Evolutionary conservation across 2,113 vertebrate species (phyloP).

Genomic region (Xyliphius kryptos): DNA sequence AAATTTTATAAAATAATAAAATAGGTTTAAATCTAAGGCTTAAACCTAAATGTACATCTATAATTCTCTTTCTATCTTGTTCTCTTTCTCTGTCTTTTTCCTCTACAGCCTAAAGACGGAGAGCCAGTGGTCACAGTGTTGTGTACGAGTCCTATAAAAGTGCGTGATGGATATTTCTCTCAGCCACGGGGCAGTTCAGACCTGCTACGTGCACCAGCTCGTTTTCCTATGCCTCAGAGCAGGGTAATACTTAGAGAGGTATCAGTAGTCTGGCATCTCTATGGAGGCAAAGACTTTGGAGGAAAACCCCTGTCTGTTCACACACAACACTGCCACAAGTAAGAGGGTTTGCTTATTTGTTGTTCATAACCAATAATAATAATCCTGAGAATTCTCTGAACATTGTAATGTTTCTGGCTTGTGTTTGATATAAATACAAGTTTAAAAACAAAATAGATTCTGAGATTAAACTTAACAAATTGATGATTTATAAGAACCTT

Average conservation of each 20-base stretch:
- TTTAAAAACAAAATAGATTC: no score
- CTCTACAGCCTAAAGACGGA: slow-evolving; percentile 77
- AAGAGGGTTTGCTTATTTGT: slow-evolving; percentile 1
- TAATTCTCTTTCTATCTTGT: not conserved
- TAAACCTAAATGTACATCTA: no score
- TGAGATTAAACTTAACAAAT: no score
- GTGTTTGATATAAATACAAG: no score
- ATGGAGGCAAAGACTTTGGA: slow-evolving; percentile 82
- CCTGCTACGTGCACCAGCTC: slow-evolving; percentile 74
- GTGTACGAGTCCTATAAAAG: slow-evolving; percentile 59
- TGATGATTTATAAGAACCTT: no score
- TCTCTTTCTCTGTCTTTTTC: not conserved
- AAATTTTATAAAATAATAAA: no score
- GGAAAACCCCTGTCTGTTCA: slow-evolving; percentile 56
- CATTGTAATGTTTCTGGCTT: no score
- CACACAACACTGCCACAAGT: slow-evolving; percentile 59
- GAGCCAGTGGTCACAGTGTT: slow-evolving; percentile 80
- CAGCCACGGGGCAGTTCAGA: slow-evolving; percentile 80
- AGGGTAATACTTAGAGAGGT: slow-evolving; percentile 79
- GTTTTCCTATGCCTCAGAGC: slow-evolving; percentile 78
- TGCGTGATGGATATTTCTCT: slow-evolving; percentile 80
- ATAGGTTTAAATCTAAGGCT: no score
- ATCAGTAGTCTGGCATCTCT: slow-evolving; percentile 88
- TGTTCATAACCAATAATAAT: no score
- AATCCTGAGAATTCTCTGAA: no score